Percentiles rank a stretch among this genome's conserved stretches.
Evolutionary conservation across 1,140 invertebrate genomes (phyloP).

Genomic region (Chironomus striatipennis): DNA sequence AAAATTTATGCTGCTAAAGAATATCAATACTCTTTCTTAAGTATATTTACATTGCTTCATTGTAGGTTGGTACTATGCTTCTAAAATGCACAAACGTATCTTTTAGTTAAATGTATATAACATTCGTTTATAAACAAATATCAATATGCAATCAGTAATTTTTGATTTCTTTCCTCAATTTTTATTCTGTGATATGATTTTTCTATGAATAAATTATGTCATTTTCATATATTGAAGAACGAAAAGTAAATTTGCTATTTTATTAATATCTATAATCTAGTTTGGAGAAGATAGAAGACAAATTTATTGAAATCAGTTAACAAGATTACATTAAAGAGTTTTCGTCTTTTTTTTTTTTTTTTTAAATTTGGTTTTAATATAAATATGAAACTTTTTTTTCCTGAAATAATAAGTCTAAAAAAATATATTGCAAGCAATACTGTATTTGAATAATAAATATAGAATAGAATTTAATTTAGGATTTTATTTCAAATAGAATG

Average conservation of each 20-base stretch:
- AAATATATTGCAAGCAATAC: no score
- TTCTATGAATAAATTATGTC: constrained; percentile 22
- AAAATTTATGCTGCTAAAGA: not conserved
- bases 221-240: constrained; percentile 12
- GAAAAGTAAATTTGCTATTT: not conserved
- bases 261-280: not conserved
- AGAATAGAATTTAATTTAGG: no score
- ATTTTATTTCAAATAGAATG: no score
- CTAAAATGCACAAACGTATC: not conserved
- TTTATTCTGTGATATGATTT: not conserved
- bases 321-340: no score
- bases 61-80: not conserved
- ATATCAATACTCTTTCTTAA: constrained; percentile 2
- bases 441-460: no score
- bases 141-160: constrained; percentile 12
- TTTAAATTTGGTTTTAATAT: no score
- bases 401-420: no score
- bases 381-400: no score
- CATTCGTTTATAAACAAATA: not conserved
- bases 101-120: not conserved
- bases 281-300: not conserved
- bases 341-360: no score
- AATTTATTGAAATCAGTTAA: not conserved
- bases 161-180: not conserved
- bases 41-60: not conserved